Evolutionary conservation across 2,888 invertebrate genomes (phyloP), one percentile per base, ranked within the genome.

Genomic region (Drosophila stalkeri): DNA sequence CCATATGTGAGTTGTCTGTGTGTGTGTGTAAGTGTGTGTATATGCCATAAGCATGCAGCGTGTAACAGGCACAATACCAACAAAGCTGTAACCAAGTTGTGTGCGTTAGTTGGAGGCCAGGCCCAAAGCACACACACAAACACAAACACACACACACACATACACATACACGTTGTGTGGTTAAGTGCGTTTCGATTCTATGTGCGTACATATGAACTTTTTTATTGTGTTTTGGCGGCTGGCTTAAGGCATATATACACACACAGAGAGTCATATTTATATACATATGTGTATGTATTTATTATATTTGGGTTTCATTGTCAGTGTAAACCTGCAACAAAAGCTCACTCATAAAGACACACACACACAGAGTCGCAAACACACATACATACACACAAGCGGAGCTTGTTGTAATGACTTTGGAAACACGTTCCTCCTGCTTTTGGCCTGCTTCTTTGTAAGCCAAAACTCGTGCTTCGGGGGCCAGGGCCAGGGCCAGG

Each of bases 361-460:
- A 64, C 51, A 23, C 18, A 44, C 31, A 44, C 51, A 41, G 44
- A 55, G 6, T 14, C 18, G 31, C 31, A 59, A 39, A 66, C 47
- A 39, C 44, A 55, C 8, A 18, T 18, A 35, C 31, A 59, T 43
- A 66, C 51, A 72, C 27, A 66, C 62, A 57, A 11, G 41, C 52
- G 47, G 75, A 74, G 77, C 72, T 78, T 72, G 82, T 77, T 85
- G 86, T 82, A 86, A 87, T 81, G 75, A 68, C 54, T 70, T 68
- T 74, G 75, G 80, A 83, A 83, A 83, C 84, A 76, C 77, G 82
- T 82, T 84, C 83, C 81, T 77, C 71, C 81, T 75, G 80, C 82
- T 82, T 74, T 78, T 86, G 87, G 84, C 86, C 85, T 78, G 85
- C 79, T 82, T 81, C 79, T 79, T 75, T 74, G 78, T 78, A 78